Evolutionary conservation across 2,797 vertebrate species (phyloP), one percentile per base, ranked within the genome.

Genomic region (Acrossocheilus wenchowensis): DNA sequence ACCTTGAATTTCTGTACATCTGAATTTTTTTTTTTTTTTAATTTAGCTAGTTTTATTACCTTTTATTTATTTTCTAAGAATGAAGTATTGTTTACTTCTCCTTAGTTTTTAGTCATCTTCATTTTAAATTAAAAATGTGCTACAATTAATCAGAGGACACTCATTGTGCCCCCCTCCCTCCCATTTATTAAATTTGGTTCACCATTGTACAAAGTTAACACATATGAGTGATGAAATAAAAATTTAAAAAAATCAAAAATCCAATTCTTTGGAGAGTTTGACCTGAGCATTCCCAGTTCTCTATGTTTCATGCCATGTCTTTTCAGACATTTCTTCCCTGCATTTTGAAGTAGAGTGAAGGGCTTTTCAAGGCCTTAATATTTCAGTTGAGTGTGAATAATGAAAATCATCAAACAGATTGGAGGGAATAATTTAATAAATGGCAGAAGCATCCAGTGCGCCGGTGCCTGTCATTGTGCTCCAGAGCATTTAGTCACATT

Each of bases 351-450:
- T 85, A 78, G 57, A 54, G 75, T 88, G 86, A 90, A 88, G 83
- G 86, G 80, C 72, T 90, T 90, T 88, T 91, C 89, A 91, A 91
- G 91, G 91, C 89, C 89, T 91, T 89, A 85, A 88, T 88, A 89
- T 90, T 90, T 88, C 88, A 87, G 82, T 54, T 89, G 66, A 66
- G 78, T 88, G 83, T 89, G 87, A 90, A 90, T 91, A 86, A 91
- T 90, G 81, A 84, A 90, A 89, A 88, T 86, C 86, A 88, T 87
- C 88, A 89, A 89, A 90, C 89, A 90, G 89, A 89, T 89, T 89
- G 86, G 79, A 88, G 69, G 88, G 89, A 89, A 91, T 89, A 84
- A 90, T 90, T 92, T 87, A 89, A 93, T 89, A 91, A 89, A 87
- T 85, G 68, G 30, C 80, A 86, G 83, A 79, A 82, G 82, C 81